Percentiles rank a stretch among this genome's conserved stretches.
Evolutionary conservation across 1,140 invertebrate genomes (phyloP).

Genomic region (Zeugodacus cucurbitae): DNA sequence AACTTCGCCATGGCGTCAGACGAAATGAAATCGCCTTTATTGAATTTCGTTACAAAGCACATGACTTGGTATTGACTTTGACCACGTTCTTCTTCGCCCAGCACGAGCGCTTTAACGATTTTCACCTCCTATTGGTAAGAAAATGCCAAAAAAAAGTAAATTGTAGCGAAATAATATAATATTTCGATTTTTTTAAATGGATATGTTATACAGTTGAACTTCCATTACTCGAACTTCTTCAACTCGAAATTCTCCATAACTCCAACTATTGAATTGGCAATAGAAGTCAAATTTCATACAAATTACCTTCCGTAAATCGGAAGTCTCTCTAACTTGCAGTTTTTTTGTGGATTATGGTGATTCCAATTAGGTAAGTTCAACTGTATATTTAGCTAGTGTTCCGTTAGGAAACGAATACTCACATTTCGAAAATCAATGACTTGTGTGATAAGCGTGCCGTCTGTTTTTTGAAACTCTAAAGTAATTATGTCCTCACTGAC

Average conservation of each 20-base stretch:
- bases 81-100: slow-evolving; percentile 95
- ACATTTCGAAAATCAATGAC: slow-evolving; percentile 95
- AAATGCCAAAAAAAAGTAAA: background rate
- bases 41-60: slow-evolving; percentile 91
- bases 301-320: too few relatives aligned
- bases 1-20: slow-evolving; percentile 97
- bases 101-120: slow-evolving; percentile 88
- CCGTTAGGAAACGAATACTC: slow-evolving; percentile 66
- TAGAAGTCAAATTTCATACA: too few relatives aligned
- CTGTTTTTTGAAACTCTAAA: slow-evolving; percentile 88
- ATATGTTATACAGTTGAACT: background rate
- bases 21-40: slow-evolving; percentile 92
- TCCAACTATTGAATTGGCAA: too few relatives aligned
- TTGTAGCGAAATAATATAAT: background rate
- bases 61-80: slow-evolving; percentile 91
- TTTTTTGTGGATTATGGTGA: too few relatives aligned
- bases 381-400: background rate
- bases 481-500: slow-evolving; percentile 88
- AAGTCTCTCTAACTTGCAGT: background rate
- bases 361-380: too few relatives aligned
- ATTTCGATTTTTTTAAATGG: too few relatives aligned
- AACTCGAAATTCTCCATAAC: too few relatives aligned
- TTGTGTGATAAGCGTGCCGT: slow-evolving; percentile 91
- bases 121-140: slow-evolving; percentile 82
- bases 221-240: too few relatives aligned